These are phyloP conservation scores for Nomada hirtipes DNA, from an alignment of 2,888 invertebrate species.

Conservation along the genomic window DNA sequence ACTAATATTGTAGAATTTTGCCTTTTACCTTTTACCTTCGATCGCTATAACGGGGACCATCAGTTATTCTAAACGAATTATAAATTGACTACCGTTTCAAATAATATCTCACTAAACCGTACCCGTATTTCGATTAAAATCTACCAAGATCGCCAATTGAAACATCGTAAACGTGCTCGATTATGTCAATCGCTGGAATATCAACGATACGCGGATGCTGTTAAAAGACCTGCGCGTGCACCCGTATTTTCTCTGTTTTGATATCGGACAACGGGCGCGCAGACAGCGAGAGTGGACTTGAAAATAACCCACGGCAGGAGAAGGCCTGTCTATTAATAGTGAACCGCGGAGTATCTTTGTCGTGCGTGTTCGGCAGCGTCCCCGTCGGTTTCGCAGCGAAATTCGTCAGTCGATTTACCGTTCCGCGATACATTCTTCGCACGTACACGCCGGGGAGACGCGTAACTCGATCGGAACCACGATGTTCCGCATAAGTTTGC, in stretches of 20 bases:
- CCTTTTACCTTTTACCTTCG: too few species aligned
- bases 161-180: too few species aligned
- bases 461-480: constrained; percentile 46
- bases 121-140: too few species aligned
- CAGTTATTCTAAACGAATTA: too few species aligned
- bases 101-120: too few species aligned
- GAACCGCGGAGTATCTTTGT: constrained; percentile 77
- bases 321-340: constrained; percentile 81
- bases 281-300: constrained; percentile 75
- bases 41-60: too few species aligned
- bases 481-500: constrained; percentile 35
- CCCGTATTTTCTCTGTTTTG: constrained; percentile 67
- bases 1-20: background rate
- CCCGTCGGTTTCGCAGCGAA: constrained; percentile 65
- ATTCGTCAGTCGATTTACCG: constrained; percentile 70
- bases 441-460: constrained; percentile 43
- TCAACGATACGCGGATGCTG: constrained; percentile 1
- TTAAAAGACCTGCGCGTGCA: constrained; percentile 52
- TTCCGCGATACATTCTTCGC: constrained; percentile 65
- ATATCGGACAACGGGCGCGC: constrained; percentile 71
- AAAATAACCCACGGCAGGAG: constrained; percentile 81
- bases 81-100: too few species aligned
- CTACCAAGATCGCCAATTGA: background rate
- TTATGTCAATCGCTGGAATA: background rate
- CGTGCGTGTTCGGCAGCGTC: constrained; percentile 68